Base-by-base conservation (phyloP, 1,140 invertebrate genomes). In the Bombyx mandarina region DNA sequence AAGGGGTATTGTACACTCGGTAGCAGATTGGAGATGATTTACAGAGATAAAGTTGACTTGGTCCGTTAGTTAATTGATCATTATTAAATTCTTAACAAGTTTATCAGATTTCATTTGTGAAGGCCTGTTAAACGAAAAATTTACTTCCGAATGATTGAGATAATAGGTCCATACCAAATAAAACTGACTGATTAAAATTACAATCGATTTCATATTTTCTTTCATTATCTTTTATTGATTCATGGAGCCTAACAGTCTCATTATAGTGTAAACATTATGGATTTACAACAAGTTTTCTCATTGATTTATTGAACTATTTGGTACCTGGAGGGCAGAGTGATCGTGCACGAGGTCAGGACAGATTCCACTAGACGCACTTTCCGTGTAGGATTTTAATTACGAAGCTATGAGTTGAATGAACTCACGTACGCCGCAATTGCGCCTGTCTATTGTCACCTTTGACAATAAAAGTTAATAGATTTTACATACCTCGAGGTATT, bases 381-480 rank as follows among this genome's bases (percentile, higher is more conserved):
- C 83, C 79, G 80, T 84, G 79, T 82, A 86, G 77, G 80, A 85
- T 86, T 86, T 85, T 86, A 86, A 86, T 86, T 85, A 83, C 80
- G 71, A 72, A 62, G 72, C 65, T 56, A 65, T 66, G 70, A 57
- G 82, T 75, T 80, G 65, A 83, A 77, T 65, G 74, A 75, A 74
- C 79, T 56, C 60, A 56, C 56, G 52, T 63, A 65, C 65, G 67
- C 61, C 65, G 66, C 66, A 62, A 63, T 62, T 67, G 68, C 58
- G 62, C 60, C 42, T n/a, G 58, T 54, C 26, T 35, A 35, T 35
- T 35, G 26, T 35, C 26, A 35, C 26, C 26, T 35, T 35, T 35
- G 26, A 35, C 4, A 35, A 35, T 35, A 35, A 35, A 35, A 35
- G 26, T 35, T 35, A 35, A 35, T 35, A 35, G 26, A 35, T 35